These are phyloP conservation scores for Acinonyx jubatus DNA, from an alignment of 2,113 vertebrate species.

Conservation along the genomic window DNA sequence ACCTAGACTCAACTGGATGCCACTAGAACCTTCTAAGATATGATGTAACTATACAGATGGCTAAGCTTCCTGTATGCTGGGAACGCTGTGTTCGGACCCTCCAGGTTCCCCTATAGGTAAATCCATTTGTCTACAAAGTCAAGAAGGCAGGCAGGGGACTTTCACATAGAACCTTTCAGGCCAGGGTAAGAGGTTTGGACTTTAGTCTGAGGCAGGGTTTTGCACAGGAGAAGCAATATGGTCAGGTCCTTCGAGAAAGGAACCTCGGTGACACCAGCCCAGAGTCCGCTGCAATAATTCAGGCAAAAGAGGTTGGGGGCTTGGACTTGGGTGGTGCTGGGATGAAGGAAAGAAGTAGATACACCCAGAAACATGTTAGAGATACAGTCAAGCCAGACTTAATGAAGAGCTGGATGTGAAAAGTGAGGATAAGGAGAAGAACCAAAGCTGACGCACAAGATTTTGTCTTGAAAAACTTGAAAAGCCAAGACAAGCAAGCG, in stretches of 20 bases:
- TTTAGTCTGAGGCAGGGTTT: neutral
- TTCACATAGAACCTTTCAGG: neutral
- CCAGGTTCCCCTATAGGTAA: neutral
- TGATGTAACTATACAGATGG: neutral
- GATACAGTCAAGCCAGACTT: neutral
- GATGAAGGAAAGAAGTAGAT: neutral
- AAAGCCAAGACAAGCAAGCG: neutral
- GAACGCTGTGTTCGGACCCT: neutral
- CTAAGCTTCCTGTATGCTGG: neutral
- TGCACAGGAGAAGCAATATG: neutral
- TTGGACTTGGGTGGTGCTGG: neutral
- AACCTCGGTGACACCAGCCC: neutral
- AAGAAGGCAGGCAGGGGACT: neutral
- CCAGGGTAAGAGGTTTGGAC: neutral
- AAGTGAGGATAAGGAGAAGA: neutral
- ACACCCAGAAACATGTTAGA: neutral
- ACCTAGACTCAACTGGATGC: neutral
- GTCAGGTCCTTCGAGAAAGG: neutral
- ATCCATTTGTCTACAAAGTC: neutral
- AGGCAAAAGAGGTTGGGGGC: neutral
- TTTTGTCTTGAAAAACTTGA: neutral
- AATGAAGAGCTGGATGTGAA: neutral
- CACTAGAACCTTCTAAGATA: neutral
- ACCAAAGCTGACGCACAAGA: neutral
- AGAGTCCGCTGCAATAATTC: neutral